Evolutionary conservation across 92 coral and sea anemone genomes (phyloP).

Genomic region (Phenganax marumi): DNA sequence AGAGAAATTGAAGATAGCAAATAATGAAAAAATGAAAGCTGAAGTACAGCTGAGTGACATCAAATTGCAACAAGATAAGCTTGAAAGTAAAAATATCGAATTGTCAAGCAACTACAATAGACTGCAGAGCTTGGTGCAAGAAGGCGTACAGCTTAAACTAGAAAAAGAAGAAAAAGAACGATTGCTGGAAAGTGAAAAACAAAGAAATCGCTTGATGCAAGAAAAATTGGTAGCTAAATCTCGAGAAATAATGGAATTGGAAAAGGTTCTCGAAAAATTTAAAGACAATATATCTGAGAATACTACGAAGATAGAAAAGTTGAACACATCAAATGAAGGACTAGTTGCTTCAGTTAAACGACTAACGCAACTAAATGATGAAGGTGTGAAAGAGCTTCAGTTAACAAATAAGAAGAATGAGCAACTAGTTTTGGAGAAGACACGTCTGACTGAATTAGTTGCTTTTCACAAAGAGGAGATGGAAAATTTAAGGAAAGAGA

Average conservation of each 20-base stretch:
- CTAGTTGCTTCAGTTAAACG: neutral
- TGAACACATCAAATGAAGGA: conserved; percentile 20
- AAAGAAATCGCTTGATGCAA: neutral
- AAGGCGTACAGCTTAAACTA: conserved; percentile 11
- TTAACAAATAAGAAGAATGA: neutral
- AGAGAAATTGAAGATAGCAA: conserved; percentile 5
- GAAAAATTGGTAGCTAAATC: neutral
- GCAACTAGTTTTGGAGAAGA: conserved; percentile 8
- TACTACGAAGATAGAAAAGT: conserved; percentile 10
- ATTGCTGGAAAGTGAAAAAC: neutral
- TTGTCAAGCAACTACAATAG: conserved; percentile 13
- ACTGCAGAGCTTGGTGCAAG: conserved; percentile 6
- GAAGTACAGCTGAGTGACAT: conserved; percentile 19
- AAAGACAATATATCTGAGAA: neutral
- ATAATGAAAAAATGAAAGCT: conserved; percentile 18
- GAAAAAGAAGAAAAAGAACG: conserved; percentile 22
- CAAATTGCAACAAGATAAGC: conserved; percentile 12
- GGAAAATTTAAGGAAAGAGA: conserved; percentile 12
- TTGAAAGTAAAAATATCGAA: conserved; percentile 22
- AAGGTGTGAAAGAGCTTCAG: conserved; percentile 4
- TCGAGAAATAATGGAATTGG: neutral
- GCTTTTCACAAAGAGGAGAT: conserved; percentile 13
- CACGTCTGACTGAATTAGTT: conserved; percentile 15
- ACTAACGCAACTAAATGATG: conserved; percentile 13
- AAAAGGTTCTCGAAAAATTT: neutral